Base-by-base conservation (phyloP, 2,797 vertebrate genomes). In the Darevskia nairensis region DNA sequence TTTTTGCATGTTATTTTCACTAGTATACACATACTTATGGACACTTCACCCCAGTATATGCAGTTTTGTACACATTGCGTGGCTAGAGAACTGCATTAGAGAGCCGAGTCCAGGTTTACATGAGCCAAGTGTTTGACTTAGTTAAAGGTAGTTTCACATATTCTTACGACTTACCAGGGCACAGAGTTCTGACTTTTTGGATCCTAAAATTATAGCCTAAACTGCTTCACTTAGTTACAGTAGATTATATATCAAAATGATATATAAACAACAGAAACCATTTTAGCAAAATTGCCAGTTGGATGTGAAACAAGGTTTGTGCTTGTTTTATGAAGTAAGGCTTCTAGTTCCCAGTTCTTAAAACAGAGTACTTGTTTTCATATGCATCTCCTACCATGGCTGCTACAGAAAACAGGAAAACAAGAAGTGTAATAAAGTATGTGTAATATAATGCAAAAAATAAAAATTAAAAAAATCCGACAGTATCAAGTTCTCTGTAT, bases 381-480 rank as follows among this genome's bases (percentile, higher is more conserved):
- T 80, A 92, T 89, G 9, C 29, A 90, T 80, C 80, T 88, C 78
- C 41, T 75, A 69, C 35, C 55, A 85, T 90, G 79, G 86, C 2
- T 25, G 19, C 11, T 81, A 84, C 90, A 91, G 76, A 46, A 25
- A 3, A 74, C 21, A 71, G 39, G 21, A 84, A 72, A 25, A 6
- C 13, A 21, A 15, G 23, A 64, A 66, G 41, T 39, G 15, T 6
- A 23, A 68, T 25, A 19, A 41, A 90, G 68, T 75, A 69, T 71
- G 83, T 90, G 68, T 74, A 92, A 3, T 50, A 50, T 50, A 50
- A 50, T 15, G 50, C 50, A 50, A 50, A 15, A 89, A 94, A 93
- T 90, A 44, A 84, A 84, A 55, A 44, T 80, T 80, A 78, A 89
- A 82, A 86, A 92, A 68, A 75, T 89, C 92, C 84, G 94, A 91